These are phyloP conservation scores for Callosobruchus maculatus DNA, from an alignment of 2,888 invertebrate species.

Conservation along the genomic window DNA sequence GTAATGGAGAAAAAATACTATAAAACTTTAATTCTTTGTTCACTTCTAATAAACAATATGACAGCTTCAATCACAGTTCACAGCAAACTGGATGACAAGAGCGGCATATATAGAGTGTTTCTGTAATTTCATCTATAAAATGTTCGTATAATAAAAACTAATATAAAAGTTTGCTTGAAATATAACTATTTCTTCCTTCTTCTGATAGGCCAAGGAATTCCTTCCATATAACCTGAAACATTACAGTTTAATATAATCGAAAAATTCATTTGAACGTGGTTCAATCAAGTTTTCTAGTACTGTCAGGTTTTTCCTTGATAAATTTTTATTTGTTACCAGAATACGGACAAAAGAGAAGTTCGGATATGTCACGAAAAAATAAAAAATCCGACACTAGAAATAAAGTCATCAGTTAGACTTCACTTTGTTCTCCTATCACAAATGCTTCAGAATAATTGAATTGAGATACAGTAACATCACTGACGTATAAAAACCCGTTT, in stretches of 20 bases:
- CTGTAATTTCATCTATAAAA: background rate
- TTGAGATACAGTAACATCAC: too few relatives aligned
- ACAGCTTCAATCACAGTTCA: conserved; percentile 2
- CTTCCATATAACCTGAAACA: conserved; percentile 34
- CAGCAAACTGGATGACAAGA: background rate
- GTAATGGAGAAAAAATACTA: conserved; percentile 28
- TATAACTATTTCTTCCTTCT: conserved; percentile 2
- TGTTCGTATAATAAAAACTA: conserved; percentile 2
- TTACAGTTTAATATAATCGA: background rate
- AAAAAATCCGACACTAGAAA: too few relatives aligned
- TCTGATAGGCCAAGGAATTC: conserved; percentile 23
- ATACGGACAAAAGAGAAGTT: too few relatives aligned
- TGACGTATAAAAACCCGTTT: too few relatives aligned
- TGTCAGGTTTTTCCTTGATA: too few relatives aligned
- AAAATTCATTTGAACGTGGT: too few relatives aligned
- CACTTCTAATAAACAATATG: conserved; percentile 24
- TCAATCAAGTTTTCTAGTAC: too few relatives aligned
- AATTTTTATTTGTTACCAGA: too few relatives aligned
- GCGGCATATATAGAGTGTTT: background rate
- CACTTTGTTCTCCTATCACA: too few relatives aligned
- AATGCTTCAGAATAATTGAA: too few relatives aligned
- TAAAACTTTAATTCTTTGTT: conserved; percentile 27
- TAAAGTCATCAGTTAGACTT: too few relatives aligned
- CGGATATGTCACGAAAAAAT: too few relatives aligned
- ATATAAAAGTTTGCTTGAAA: background rate